A percentile compares a stretch with the other conserved stretches of the same genome.
Evolutionary conservation across 2,797 vertebrate genomes (phyloP).

Genomic region (Taeniopygia guttata): DNA sequence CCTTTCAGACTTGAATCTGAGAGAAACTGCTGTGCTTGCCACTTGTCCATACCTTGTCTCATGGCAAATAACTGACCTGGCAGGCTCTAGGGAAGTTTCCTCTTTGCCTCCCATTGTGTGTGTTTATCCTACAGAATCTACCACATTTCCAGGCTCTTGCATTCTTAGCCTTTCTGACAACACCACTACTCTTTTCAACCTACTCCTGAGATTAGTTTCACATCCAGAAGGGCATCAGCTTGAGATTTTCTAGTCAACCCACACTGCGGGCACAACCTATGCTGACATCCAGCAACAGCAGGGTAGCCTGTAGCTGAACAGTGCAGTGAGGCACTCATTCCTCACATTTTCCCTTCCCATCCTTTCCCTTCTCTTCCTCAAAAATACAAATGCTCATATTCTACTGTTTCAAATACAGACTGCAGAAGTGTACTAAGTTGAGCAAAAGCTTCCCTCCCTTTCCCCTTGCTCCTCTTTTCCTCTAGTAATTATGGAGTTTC

Average conservation of each 20-base stretch:
- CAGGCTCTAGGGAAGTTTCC: background rate
- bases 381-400: background rate
- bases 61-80: background rate
- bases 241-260: background rate
- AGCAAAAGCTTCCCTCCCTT: background rate
- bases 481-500: background rate
- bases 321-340: background rate
- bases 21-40: background rate
- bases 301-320: background rate
- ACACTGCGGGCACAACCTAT: accelerated
- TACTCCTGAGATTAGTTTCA: background rate
- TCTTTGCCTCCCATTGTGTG: background rate
- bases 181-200: background rate
- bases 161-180: background rate
- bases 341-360: background rate
- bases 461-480: background rate
- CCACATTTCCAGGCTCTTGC: background rate
- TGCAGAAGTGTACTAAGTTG: background rate
- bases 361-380: background rate
- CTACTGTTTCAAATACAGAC: background rate
- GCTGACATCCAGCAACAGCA: background rate
- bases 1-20: background rate
- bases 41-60: background rate
- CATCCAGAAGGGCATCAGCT: background rate
- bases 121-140: background rate